A percentile compares a stretch with the other conserved stretches of the same genome.
Conservation (phyloP, 2,888 invertebrate genomes). For the Toxonevra muliebris region DNA sequence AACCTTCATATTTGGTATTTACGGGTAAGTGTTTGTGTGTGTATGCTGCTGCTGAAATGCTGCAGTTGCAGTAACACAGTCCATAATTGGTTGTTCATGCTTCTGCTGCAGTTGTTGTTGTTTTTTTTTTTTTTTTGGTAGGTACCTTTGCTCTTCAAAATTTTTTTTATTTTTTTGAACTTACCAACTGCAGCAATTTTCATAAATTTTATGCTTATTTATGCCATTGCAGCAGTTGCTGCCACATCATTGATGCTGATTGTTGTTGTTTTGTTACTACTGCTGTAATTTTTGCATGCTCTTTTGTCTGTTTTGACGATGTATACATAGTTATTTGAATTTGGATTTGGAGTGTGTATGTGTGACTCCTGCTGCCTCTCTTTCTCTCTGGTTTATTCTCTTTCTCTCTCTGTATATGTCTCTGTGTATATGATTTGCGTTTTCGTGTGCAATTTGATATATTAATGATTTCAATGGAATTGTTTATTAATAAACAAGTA, state of each 20-base stretch:
- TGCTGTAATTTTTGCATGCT: background rate
- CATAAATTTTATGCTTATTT: constrained; percentile 31
- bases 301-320: background rate
- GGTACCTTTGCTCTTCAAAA: too few relatives aligned
- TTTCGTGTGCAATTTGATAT: constrained; percentile 28
- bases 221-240: constrained; percentile 26
- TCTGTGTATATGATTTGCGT: constrained; percentile 3
- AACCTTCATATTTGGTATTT: background rate
- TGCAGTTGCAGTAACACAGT: background rate
- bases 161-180: too few relatives aligned
- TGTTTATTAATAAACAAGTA: background rate
- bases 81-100: constrained; percentile 17
- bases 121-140: background rate
- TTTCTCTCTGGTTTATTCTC: background rate
- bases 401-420: background rate
- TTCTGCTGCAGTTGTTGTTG: background rate
- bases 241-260: constrained; percentile 8
- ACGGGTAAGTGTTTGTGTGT: background rate
- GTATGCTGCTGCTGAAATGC: background rate
- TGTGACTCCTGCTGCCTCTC: constrained; percentile 10
- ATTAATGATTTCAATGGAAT: constrained; percentile 26
- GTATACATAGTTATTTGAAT: background rate
- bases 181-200: constrained; percentile 13
- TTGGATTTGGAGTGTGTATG: constrained; percentile 14
- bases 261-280: constrained; percentile 15